Evolutionary conservation across 2,888 invertebrate genomes (phyloP).

Genomic region (Cantharis nigra): DNA sequence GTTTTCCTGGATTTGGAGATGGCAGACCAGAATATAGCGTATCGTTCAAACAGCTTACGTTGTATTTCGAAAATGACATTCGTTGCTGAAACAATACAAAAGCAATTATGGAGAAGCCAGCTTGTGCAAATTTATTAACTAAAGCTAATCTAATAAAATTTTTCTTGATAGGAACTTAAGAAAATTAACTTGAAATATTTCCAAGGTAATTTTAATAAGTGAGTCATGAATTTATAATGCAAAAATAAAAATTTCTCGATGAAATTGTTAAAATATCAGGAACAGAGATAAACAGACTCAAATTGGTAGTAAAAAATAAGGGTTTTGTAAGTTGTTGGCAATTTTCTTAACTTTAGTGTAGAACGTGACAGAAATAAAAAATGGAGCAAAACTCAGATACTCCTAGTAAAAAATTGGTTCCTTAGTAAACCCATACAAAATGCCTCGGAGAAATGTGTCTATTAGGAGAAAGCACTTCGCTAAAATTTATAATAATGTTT

Average conservation of each 20-base stretch:
- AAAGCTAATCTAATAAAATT: neutral
- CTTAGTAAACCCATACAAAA: neutral
- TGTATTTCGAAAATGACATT: slow-evolving; percentile 71
- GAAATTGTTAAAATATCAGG: neutral
- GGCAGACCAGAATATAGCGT: slow-evolving; percentile 52
- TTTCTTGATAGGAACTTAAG: neutral
- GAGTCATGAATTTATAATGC: neutral
- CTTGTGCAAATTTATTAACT: neutral
- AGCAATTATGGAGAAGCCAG: neutral
- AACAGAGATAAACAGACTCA: neutral
- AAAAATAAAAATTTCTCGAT: neutral
- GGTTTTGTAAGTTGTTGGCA: neutral
- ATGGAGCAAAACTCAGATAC: neutral
- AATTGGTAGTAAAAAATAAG: neutral
- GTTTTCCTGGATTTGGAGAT: slow-evolving; percentile 51
- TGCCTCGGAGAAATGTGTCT: neutral
- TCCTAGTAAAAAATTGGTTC: neutral
- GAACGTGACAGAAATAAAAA: neutral
- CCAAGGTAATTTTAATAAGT: neutral
- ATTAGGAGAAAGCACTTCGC: neutral
- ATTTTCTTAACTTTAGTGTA: neutral
- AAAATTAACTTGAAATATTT: neutral
- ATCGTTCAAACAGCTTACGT: slow-evolving; percentile 66
- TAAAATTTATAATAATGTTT: neutral
- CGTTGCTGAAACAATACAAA: slow-evolving; percentile 63